Percentiles rank a stretch among this genome's conserved stretches.
Conservation (phyloP, 1,140 invertebrate species). For the Atta cephalotes region DNA sequence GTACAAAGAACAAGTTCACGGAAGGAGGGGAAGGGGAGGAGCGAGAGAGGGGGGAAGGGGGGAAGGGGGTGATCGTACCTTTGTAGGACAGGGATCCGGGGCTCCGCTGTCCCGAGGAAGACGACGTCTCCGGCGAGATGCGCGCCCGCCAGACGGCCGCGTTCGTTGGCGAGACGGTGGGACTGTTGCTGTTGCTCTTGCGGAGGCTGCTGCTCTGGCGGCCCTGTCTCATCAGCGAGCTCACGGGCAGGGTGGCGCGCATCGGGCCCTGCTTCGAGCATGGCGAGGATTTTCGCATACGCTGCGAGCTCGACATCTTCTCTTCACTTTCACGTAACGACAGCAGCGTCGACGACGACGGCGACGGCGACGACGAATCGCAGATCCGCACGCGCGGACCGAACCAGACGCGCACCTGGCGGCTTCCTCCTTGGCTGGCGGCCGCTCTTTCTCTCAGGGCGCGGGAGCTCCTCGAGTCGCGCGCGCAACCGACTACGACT, state of each 20-base stretch:
- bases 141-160: constrained; percentile 87
- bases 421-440: constrained; percentile 35
- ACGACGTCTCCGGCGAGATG: constrained; percentile 89
- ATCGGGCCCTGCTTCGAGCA: constrained; percentile 91
- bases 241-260: constrained; percentile 91
- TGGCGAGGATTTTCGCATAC: constrained; percentile 90
- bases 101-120: constrained; percentile 89
- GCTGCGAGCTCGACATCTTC: constrained; percentile 88
- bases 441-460: constrained; percentile 56
- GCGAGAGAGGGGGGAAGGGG: background rate
- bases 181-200: constrained; percentile 89
- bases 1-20: constrained; percentile 33
- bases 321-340: constrained; percentile 44
- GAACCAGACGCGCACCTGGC: constrained; percentile 51
- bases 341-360: constrained; percentile 43
- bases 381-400: constrained; percentile 25
- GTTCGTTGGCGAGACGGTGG: constrained; percentile 89
- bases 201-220: constrained; percentile 86
- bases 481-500: constrained; percentile 34
- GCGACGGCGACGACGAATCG: constrained; percentile 17
- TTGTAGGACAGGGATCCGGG: constrained; percentile 91
- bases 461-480: constrained; percentile 49
- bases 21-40: background rate
- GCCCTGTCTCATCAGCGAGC: constrained; percentile 89
- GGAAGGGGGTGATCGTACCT: constrained; percentile 84